Conservation (phyloP, 2,113 vertebrate species). For the Eira barbara region DNA sequence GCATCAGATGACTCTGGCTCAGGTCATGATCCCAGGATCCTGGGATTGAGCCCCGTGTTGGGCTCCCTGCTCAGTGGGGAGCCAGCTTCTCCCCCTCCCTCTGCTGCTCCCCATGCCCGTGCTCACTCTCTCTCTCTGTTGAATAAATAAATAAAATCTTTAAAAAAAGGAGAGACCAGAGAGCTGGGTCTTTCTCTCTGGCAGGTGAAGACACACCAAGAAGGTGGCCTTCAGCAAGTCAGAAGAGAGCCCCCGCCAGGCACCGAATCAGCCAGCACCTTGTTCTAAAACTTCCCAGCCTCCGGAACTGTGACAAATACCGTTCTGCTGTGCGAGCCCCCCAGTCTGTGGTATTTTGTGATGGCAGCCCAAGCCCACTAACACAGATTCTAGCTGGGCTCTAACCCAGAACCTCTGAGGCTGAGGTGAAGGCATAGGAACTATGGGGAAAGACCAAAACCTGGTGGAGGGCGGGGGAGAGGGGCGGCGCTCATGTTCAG, state of each 20-base stretch:
- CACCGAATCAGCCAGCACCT: not conserved
- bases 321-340: not conserved
- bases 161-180: not conserved
- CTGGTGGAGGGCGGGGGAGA: no score
- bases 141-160: not conserved
- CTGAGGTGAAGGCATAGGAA: not conserved
- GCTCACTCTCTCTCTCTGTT: not conserved
- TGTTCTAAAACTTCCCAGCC: not conserved
- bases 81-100: not conserved
- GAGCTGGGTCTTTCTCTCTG: not conserved
- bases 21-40: not conserved
- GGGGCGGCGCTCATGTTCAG: no score
- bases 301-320: not conserved
- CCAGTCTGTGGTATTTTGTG: not conserved
- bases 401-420: not conserved
- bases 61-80: not conserved
- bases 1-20: not conserved
- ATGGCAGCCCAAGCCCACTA: not conserved
- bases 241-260: not conserved
- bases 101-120: no score
- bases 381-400: not conserved
- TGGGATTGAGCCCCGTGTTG: not conserved
- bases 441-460: not conserved
- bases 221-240: not conserved
- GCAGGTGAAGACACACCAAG: not conserved